A percentile compares a stretch with the other conserved stretches of the same genome.
Evolutionary conservation across 35 echinoderm and acorn worm species (phyloP).

Genomic region (Apostichopus californicus): DNA sequence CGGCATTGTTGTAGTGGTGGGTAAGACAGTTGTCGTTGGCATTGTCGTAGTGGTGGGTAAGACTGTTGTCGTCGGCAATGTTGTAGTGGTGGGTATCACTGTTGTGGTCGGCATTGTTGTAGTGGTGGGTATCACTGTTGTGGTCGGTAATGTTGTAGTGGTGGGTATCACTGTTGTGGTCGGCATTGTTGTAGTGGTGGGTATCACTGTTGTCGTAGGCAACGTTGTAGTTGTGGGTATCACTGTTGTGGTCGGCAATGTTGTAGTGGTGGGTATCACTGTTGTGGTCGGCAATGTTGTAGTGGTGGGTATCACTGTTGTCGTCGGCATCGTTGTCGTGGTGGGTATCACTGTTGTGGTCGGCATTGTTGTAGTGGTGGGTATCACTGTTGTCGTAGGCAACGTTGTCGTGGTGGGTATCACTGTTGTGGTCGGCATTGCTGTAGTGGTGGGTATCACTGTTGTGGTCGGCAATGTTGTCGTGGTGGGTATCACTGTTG

Average conservation of each 20-base stretch:
- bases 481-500: slow-evolving; percentile 15
- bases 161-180: background rate
- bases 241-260: slow-evolving; percentile 5
- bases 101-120: background rate
- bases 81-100: background rate
- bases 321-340: slow-evolving; percentile 18
- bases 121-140: background rate
- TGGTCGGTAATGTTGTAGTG: background rate
- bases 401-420: slow-evolving; percentile 44
- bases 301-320: slow-evolving; percentile 14
- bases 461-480: slow-evolving; percentile 20
- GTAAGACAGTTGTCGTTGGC: background rate
- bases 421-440: slow-evolving; percentile 9
- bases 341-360: slow-evolving; percentile 56
- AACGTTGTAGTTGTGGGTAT: slow-evolving; percentile 41
- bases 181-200: background rate
- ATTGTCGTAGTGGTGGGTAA: slow-evolving; percentile 27
- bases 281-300: slow-evolving; percentile 30
- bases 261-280: slow-evolving; percentile 15
- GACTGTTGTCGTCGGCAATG: slow-evolving; percentile 24
- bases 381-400: background rate
- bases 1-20: background rate
- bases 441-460: slow-evolving; percentile 23
- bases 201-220: background rate
- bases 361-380: slow-evolving; percentile 5